These are phyloP conservation scores for Lithodes maja DNA, from an alignment of 2,888 invertebrate genomes.

Conservation along the genomic window DNA sequence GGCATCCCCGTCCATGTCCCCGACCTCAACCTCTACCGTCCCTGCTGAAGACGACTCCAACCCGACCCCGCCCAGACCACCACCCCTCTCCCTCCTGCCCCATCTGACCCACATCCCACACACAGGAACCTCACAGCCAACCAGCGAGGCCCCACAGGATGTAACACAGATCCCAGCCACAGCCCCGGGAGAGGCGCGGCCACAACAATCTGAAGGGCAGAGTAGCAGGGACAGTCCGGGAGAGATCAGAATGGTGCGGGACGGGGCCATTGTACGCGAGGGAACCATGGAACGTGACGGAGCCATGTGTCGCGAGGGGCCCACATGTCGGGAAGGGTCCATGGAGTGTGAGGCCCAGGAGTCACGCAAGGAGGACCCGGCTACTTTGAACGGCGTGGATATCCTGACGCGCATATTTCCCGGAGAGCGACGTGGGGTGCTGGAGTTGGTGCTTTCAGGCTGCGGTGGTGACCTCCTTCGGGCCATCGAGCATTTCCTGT, in stretches of 20 bases:
- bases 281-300: neutral
- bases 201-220: neutral
- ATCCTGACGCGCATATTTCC: conserved; percentile 93
- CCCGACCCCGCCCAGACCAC: conserved; percentile 34
- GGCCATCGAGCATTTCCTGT: conserved; percentile 89
- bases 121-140: neutral
- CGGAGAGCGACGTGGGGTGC: conserved; percentile 88
- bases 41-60: conserved; percentile 33
- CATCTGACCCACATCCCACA: conserved; percentile 17
- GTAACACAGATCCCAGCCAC: conserved; percentile 12
- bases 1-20: conserved; percentile 67
- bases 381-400: conserved; percentile 74
- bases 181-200: conserved; percentile 10
- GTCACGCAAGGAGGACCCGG: conserved; percentile 44
- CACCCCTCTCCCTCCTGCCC: conserved; percentile 13
- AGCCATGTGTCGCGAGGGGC: neutral
- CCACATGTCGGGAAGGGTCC: neutral
- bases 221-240: conserved; percentile 1
- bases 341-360: conserved; percentile 32
- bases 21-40: conserved; percentile 57
- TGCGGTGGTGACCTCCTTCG: conserved; percentile 94
- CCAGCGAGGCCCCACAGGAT: conserved; percentile 32
- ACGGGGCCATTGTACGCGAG: neutral
- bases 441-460: conserved; percentile 92
- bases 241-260: neutral